phyloP scores from a whole-genome alignment of 2,797 vertebrate genomes.

The Protosalanx chinensis region DNA sequence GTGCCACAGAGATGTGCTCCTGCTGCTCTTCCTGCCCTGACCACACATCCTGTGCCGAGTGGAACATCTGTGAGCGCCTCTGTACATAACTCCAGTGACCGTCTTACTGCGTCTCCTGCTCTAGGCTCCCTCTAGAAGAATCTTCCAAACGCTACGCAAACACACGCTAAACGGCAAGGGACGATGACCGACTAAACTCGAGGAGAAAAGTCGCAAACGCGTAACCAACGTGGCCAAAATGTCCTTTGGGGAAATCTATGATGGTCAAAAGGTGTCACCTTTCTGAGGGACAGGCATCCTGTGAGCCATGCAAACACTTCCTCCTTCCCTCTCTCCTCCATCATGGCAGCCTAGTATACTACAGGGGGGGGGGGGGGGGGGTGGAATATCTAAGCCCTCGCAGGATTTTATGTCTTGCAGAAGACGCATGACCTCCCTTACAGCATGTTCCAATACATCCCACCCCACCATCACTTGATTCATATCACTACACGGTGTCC shows the following conservation, averaged over 20 bases:
- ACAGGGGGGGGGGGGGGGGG: not conserved
- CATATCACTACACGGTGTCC: not conserved
- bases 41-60: conserved; percentile 71
- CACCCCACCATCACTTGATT: conserved; percentile 27
- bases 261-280: conserved; percentile 52
- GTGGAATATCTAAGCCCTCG: not conserved
- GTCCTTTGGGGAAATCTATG: conserved; percentile 51
- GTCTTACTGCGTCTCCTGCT: no score
- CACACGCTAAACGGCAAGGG: no score
- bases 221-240: no score
- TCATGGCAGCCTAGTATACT: not conserved
- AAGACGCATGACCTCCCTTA: conserved; percentile 6
- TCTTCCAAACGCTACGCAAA: conserved; percentile 7
- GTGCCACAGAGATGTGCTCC: conserved; percentile 44
- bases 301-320: conserved; percentile 48
- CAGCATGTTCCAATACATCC: conserved; percentile 13
- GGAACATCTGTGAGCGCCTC: conserved; percentile 48
- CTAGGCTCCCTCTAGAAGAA: not conserved
- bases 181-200: conserved; percentile 21
- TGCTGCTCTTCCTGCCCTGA: conserved; percentile 69
- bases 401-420: not conserved
- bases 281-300: conserved; percentile 53
- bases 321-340: not conserved
- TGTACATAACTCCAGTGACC: conserved; percentile 27
- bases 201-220: conserved; percentile 49